Evolutionary conservation across 2,797 vertebrate species (phyloP), one percentile per base, ranked within the genome.

Genomic region (Alfaro cultratus): DNA sequence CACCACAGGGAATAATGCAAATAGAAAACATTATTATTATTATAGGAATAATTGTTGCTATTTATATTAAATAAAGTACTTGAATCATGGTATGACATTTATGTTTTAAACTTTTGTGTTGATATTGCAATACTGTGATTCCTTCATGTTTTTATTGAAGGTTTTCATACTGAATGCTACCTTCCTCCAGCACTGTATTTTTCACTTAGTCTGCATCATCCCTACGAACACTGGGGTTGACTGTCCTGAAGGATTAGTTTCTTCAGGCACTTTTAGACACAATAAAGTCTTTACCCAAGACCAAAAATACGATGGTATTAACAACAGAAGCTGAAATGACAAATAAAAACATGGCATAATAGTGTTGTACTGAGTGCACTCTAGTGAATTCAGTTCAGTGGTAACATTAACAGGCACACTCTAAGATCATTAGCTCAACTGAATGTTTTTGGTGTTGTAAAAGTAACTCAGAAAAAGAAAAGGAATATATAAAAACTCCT

Each of bases 251-350:
- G 80, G 74, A 81, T 85, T 80, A 43, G 83, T 92, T 88, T 86
- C 91, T 90, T 86, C 86, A 95, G 93, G 94, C 94, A 92, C 93
- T 93, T 82, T 64, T 79, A 80, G 64, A 91, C 84, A 83, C 68
- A 80, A 86, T 76, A 80, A 90, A 87, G 82, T 83, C 73, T 79
- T 74, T 53, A 41, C 74, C 78, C 49, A 70, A 77, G 45, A 80
- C 71, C 73, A 62, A n/a, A 81, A 76, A 85, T 47, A 76, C 16
- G 36, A 78, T n/a, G 73, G 79, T 80, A 80, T 77, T 8, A 77
- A 79, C 75, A 79, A 84, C 76, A 88, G 55, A 60, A 78, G 62
- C 57, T 74, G 80, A 73, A 81, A 84, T 90, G 88, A 74, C 68
- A 46, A 80, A 76, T 82, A 43, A 83, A 78, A 85, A 90, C 80